Base-by-base conservation (phyloP, 2,113 vertebrate species). In the Archilochus colubris region DNA sequence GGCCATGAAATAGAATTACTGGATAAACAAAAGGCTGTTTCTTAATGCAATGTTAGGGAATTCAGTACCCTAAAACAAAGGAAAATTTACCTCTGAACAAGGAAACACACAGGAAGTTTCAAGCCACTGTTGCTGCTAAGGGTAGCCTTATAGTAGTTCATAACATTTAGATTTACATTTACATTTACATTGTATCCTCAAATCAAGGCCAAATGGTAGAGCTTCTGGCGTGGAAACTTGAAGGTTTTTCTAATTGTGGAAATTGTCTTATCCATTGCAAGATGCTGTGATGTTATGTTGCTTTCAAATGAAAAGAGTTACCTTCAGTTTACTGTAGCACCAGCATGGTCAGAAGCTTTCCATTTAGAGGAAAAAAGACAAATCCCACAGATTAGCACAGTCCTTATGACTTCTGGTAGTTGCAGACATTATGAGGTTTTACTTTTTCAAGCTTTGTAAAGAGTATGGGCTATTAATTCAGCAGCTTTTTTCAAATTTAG, bases 231-330 rank as follows among this genome's bases (percentile, higher is more conserved):
- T 20, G 9, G 7, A 86, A 90, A 69, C 3, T 0, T 24, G 7
- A 36, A 36, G 4, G 0, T 48, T 76, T 83, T 73, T 54, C 22
- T 59, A 55, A 27, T 10, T 63, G 25, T 50, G 4, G 22, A 46
- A 83, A 46, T 11, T 0, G 1, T 1, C 7, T 66, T 69, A 20
- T 44, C 4, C 7, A 11, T 40, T 69, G 21, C 27, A 53, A 14
- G 28, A 44, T 2, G 3, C 5, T 59, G 8, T 7, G 33, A 36
- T 15, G 24, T 43, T 25, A 6, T 25, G 27, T n/a, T 44, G 19
- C 7, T 50, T 78, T 66, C 46, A 69, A 51, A 40, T 20, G 5
- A 48, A 11, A 69, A 44, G 7, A 28, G 3, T 58, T 72, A 14
- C 11, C 21, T 58, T 27, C 24, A 69, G 23, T 13, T 36, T 22